Evolutionary conservation across 2,797 vertebrate genomes (phyloP), one percentile per base, ranked within the genome.

Genomic region (Ctenopoma multispine): DNA sequence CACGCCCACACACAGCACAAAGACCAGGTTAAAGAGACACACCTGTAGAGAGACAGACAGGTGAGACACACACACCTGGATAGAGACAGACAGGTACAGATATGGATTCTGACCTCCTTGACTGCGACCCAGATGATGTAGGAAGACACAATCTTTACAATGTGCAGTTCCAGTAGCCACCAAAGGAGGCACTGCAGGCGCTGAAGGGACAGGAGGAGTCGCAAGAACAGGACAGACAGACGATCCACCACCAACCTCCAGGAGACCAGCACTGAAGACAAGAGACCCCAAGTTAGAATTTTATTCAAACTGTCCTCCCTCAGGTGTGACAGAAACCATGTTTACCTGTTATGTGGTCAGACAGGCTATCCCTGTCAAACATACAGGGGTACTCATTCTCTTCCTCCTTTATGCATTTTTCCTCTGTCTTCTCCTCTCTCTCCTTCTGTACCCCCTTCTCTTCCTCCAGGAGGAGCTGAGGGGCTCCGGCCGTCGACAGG

Each of bases 71-170:
- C 15, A 31, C 18, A 60, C 12, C 13, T 24, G 7, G 14, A 27
- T 15, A 31, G 2, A 46, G 7, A 44, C 5, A 55, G 15, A n/a
- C 5, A 13, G 41, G 31, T 7, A 31, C 6, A 65, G 24, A 31
- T n/a, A 23, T 41, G 5, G 5, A 10, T 29, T 5, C 94, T 91
- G 89, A 95, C 97, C 96, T 99, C 97, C 90, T 96, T 98, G 77
- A 99, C 94, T 3, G 95, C 94, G 53, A 99, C 94, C 96, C 96
- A 97, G 85, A 99, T 96, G 80, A 98, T 97, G 84, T 97, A 99
- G 1, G 95, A 95, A 0, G 96, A 96, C 21, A 98, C 94, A 0
- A 99, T 96, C 89, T 99, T 99, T 87, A 97, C 91, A 60, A 99
- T 95, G 72, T 99, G 97, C 31, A 99, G 82, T 86, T 99, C 97